phyloP scores from a whole-genome alignment of 2,113 vertebrate genomes.

The Brachyhypopomus occidentalis region DNA sequence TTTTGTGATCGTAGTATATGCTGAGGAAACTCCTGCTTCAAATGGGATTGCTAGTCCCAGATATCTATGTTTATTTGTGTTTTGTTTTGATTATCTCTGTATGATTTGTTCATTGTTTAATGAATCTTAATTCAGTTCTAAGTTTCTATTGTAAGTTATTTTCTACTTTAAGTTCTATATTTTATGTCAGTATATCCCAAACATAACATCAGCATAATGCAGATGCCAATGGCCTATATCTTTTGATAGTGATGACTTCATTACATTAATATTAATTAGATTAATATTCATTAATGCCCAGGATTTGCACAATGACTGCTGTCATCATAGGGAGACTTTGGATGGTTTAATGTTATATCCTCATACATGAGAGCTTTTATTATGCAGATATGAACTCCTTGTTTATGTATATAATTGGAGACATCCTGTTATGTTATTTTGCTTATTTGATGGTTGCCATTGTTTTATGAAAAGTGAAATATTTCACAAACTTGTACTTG shows the following conservation, averaged over 20 bases:
- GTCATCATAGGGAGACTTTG: not conserved
- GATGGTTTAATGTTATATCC: too few relatives aligned
- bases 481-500: not conserved
- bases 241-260: constrained; percentile 40
- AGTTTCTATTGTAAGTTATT: not conserved
- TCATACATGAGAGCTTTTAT: too few relatives aligned
- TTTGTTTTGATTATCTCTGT: too few relatives aligned
- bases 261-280: constrained; percentile 39
- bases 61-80: too few relatives aligned
- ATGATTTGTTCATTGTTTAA: not conserved
- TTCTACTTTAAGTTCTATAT: not conserved
- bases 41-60: not conserved
- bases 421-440: constrained; percentile 1
- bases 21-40: not conserved
- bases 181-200: constrained; percentile 11
- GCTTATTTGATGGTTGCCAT: constrained; percentile 1
- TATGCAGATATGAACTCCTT: too few relatives aligned
- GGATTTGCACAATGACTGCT: constrained; percentile 19
- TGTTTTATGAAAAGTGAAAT: not conserved
- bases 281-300: constrained; percentile 42
- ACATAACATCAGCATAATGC: constrained; percentile 18
- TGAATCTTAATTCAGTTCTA: not conserved
- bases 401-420: too few relatives aligned
- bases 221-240: constrained; percentile 29
- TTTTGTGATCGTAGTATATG: too few relatives aligned